A percentile compares a stretch with the other conserved stretches of the same genome.
Conservation (phyloP, 2,113 vertebrate species). For the Hippoglossus stenolepis region DNA sequence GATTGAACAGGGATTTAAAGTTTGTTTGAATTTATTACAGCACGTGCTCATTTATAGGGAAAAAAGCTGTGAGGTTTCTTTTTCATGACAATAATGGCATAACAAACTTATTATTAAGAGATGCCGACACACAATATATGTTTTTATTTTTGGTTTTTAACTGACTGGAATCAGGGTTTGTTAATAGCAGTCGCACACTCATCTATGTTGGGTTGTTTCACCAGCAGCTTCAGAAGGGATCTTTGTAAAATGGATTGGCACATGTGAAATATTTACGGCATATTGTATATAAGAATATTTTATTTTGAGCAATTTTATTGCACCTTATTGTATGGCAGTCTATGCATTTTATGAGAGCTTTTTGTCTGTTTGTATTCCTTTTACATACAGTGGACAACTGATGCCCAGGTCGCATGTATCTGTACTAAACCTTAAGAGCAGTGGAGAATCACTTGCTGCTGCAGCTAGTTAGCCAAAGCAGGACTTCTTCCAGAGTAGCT, state of each 20-base stretch:
- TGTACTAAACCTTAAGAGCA: slow-evolving; percentile 46
- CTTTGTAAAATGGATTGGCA: slow-evolving; percentile 64
- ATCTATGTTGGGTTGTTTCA: slow-evolving; percentile 58
- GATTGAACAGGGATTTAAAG: slow-evolving; percentile 67
- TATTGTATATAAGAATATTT: slow-evolving; percentile 78
- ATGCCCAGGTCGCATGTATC: slow-evolving; percentile 58
- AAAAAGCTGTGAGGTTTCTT: slow-evolving; percentile 53
- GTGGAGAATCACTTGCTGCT: slow-evolving; percentile 62
- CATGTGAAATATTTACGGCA: slow-evolving; percentile 72
- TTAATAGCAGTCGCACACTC: slow-evolving; percentile 47
- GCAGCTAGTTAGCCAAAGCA: slow-evolving; percentile 77
- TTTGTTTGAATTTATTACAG: slow-evolving; percentile 60
- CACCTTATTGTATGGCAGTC: slow-evolving; percentile 77
- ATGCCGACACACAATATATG: slow-evolving; percentile 32
- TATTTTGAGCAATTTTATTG: slow-evolving; percentile 75
- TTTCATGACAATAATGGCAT: slow-evolving; percentile 45
- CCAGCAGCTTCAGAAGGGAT: slow-evolving; percentile 76
- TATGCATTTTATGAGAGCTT: slow-evolving; percentile 76
- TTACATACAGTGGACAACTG: slow-evolving; percentile 39
- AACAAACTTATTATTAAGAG: slow-evolving; percentile 36
- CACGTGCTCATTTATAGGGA: slow-evolving; percentile 41
- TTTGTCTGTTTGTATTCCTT: slow-evolving; percentile 58
- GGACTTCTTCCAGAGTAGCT: slow-evolving; percentile 71
- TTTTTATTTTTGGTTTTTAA: slow-evolving; percentile 11
- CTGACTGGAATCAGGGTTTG: slow-evolving; percentile 75